Percentiles rank a stretch among this genome's conserved stretches.
phyloP scores from a whole-genome alignment of 1,140 invertebrate species.

The Drosophila pachea region DNA sequence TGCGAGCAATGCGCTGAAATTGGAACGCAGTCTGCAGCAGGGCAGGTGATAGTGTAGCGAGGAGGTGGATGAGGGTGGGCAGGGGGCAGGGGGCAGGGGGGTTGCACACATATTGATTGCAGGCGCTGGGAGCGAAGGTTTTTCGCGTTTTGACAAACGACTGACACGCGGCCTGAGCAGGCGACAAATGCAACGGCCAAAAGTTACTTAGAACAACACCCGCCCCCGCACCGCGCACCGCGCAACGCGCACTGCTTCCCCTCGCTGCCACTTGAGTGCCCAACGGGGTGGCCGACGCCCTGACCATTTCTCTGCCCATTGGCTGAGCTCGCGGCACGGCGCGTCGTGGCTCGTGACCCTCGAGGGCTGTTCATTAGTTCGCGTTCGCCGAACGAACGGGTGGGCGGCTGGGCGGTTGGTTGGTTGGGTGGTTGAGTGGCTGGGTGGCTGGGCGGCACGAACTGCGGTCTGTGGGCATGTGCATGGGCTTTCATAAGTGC shows the following conservation, averaged over 20 bases:
- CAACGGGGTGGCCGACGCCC: conserved; percentile 11
- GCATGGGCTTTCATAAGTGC: conserved; percentile 26
- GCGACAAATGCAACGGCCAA: conserved; percentile 63
- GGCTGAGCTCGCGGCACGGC: conserved; percentile 24
- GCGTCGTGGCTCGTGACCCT: background rate
- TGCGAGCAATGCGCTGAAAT: conserved; percentile 69
- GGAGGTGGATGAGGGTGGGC: background rate
- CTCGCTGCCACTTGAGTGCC: conserved; percentile 39
- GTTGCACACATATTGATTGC: conserved; percentile 60
- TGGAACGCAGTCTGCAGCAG: conserved; percentile 60
- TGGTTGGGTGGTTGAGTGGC: too few relatives aligned
- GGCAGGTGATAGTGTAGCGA: conserved; percentile 29
- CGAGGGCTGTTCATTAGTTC: conserved; percentile 37
- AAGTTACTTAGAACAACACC: conserved; percentile 2
- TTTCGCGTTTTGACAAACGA: conserved; percentile 60
- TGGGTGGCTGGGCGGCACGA: too few relatives aligned
- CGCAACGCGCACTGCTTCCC: too few relatives aligned
- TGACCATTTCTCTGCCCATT: conserved; percentile 64
- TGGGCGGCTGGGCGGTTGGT: too few relatives aligned
- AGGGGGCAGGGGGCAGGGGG: too few relatives aligned
- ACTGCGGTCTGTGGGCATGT: conserved; percentile 13
- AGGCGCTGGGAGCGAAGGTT: conserved; percentile 17
- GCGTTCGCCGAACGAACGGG: too few relatives aligned
- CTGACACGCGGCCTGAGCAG: conserved; percentile 73
- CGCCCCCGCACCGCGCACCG: too few relatives aligned